phyloP scores from a whole-genome alignment of 53 echinoderm and acorn worm genomes.

The Temnopleurus reevesii region DNA sequence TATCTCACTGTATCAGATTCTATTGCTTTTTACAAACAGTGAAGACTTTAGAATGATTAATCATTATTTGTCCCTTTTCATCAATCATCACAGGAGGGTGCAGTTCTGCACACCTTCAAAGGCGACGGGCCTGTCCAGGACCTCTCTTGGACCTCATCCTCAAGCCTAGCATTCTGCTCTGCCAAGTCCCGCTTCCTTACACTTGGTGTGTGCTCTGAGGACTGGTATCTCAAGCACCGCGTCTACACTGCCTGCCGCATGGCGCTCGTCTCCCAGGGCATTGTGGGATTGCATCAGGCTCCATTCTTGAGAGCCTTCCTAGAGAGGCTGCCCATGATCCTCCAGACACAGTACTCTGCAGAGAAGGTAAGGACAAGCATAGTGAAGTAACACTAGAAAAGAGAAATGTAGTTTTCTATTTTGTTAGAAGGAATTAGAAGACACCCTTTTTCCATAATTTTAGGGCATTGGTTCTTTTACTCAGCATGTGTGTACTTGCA shows the following conservation, averaged over 20 bases:
- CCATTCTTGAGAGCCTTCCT: conserved; percentile 89
- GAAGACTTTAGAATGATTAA: no score
- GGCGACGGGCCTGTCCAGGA: conserved; percentile 76
- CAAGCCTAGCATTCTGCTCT: conserved; percentile 75
- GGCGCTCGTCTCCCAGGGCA: conserved; percentile 86
- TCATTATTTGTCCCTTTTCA: no score
- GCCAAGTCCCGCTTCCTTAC: conserved; percentile 74
- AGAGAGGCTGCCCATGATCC: conserved; percentile 87
- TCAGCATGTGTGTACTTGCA: no score
- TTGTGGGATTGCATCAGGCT: conserved; percentile 90
- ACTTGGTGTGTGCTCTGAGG: conserved; percentile 71
- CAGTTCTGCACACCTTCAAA: conserved; percentile 75
- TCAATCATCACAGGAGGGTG: conserved; percentile 77
- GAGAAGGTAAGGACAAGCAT: conserved; percentile 74
- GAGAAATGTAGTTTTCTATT: no score
- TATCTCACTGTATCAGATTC: no score
- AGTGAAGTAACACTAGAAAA: not conserved
- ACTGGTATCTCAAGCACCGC: conserved; percentile 76
- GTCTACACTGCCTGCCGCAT: conserved; percentile 82
- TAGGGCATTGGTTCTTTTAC: no score
- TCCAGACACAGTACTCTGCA: conserved; percentile 92
- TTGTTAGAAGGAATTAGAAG: no score
- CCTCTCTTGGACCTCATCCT: conserved; percentile 79
- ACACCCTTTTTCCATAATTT: no score
- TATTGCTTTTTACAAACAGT: no score